Base-by-base conservation (phyloP, 92 coral and sea anemone genomes). In the Phenganax subtilis region DNA sequence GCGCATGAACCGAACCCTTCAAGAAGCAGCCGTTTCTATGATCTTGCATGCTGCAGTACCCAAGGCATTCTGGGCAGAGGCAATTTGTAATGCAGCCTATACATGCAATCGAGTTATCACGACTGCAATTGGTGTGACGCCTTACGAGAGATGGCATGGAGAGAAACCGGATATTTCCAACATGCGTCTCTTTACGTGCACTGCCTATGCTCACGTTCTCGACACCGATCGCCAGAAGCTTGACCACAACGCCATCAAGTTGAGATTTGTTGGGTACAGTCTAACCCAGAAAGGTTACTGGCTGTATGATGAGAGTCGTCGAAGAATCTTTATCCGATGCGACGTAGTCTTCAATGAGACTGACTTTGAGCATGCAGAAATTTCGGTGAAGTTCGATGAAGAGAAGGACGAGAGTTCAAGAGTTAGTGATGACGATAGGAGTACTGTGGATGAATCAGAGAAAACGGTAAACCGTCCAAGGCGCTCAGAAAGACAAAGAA, bases 11-110 rank as follows among this genome's bases (percentile, higher is more conserved):
- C 83, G 89, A 28, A 74, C 81, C 29, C 80, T 82, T 72, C 71
- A 80, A 25, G 86, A 85, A 80, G 85, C 88, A 51, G 90, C 88
- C 66, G 84, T 85, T n/a, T 85, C 86, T 28, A 85, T 88, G 86
- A 81, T 88, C 63, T 47, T 75, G 54, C 91, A 88, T 82, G 88
- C 86, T 31, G 86, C 71, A 71, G 53, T 88, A 37, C 75, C 86
- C 69, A 81, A 85, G 25, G 81, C 65, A 15, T 80, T 80, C 59
- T 87, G 87, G 87, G 90, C 84, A 12, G 86, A 85, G 71, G 90
- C 90, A 29, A 55, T 87, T 76, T 73, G 82, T 62, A 53, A 15
- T 53, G 77, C 62, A 52, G 77, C 77, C 31, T 73, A 73, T 55
- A 17, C 54, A 37, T 0, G 77, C 20, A 71, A 73, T 58, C 71